phyloP scores from a whole-genome alignment of 2,888 invertebrate species.

The Tromatobia lineatoria region DNA sequence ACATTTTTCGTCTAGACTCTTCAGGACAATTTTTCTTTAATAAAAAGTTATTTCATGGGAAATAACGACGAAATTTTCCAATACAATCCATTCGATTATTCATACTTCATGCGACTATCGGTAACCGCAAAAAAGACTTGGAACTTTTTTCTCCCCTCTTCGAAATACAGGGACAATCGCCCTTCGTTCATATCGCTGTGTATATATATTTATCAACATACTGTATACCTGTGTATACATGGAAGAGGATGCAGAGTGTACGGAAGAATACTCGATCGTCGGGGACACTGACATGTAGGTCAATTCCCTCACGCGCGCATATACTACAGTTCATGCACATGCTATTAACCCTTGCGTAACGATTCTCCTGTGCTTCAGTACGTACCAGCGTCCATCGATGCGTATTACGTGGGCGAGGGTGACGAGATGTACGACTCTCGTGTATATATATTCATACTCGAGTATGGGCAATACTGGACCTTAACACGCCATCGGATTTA shows the following conservation, averaged over 20 bases:
- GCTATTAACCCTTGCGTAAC: constrained; percentile 68
- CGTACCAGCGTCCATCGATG: constrained; percentile 50
- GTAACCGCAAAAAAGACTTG: background rate
- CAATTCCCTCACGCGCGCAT: constrained; percentile 62
- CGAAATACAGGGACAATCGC: background rate
- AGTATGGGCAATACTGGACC: background rate
- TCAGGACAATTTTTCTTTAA: background rate
- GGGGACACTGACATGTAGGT: constrained; percentile 67
- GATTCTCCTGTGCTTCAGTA: constrained; percentile 53
- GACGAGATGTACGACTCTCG: background rate
- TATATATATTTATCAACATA: background rate
- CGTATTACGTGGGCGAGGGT: constrained; percentile 45
- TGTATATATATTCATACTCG: background rate
- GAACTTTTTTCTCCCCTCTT: background rate
- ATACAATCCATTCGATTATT: constrained; percentile 3
- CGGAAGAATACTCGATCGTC: constrained; percentile 60
- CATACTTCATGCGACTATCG: constrained; percentile 3
- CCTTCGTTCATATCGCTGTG: too few relatives aligned
- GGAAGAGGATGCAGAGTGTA: constrained; percentile 4
- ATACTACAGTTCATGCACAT: constrained; percentile 48
- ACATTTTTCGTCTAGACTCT: background rate
- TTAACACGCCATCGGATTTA: background rate
- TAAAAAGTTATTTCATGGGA: background rate
- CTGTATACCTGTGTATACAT: background rate
- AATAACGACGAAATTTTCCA: background rate